Evolutionary conservation across 1,140 invertebrate genomes (phyloP).

Genomic region (Drosophila oshimai): DNA sequence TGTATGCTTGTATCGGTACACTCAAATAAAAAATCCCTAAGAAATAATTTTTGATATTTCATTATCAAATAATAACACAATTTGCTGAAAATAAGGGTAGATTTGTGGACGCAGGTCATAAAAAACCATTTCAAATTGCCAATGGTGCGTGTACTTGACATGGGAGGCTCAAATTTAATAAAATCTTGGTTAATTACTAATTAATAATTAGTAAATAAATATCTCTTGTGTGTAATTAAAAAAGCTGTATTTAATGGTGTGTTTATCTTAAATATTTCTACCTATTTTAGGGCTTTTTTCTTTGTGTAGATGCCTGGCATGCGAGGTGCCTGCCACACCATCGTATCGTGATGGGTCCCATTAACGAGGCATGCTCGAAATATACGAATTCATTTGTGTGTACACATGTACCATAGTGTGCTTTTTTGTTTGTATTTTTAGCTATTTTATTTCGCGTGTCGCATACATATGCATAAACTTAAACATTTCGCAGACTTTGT

Average conservation of each 20-base stretch:
- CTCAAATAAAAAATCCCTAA: not conserved
- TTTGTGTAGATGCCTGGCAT: not conserved
- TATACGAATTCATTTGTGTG: not conserved
- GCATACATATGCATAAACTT: slow-evolving; percentile 40
- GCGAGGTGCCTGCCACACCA: slow-evolving; percentile 20
- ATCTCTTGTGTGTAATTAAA: too few species aligned
- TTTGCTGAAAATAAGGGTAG: too few species aligned
- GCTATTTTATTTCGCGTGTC: slow-evolving; percentile 38
- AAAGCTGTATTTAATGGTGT: too few species aligned
- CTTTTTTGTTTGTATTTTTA: slow-evolving; percentile 44
- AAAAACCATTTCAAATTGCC: too few species aligned
- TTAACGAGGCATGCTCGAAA: slow-evolving; percentile 40
- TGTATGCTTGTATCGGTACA: not conserved
- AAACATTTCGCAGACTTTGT: slow-evolving; percentile 73
- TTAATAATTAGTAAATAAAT: too few species aligned
- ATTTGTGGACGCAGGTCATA: too few species aligned
- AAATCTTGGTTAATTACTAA: too few species aligned
- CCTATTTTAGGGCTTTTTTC: not conserved
- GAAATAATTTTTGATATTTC: too few species aligned
- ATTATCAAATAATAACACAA: too few species aligned
- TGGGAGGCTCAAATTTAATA: too few species aligned
- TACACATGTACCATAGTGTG: slow-evolving; percentile 21
- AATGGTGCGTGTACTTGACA: too few species aligned
- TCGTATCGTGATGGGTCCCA: slow-evolving; percentile 31
- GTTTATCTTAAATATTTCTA: too few species aligned